Base-by-base conservation (phyloP, 1,140 invertebrate species). In the Apolygus lucorum region DNA sequence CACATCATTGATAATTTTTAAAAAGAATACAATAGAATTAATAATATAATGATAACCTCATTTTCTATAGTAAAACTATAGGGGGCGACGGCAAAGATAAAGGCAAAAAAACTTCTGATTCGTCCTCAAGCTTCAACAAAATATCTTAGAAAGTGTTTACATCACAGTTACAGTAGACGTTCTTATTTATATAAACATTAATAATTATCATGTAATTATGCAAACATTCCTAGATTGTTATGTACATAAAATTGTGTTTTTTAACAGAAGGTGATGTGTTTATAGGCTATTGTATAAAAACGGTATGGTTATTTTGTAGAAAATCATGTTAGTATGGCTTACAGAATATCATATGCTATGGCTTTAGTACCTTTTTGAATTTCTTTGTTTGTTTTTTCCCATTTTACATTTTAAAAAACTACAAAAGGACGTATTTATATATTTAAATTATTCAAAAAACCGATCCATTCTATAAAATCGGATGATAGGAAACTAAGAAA, bases 191-290 rank as follows among this genome's bases (percentile, higher is more conserved):
- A 72, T 59, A 68, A 67, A 71, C 49, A 71, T 68, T 73, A 73
- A 73, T 72, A 69, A 72, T 73, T 72, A 74, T 72, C 70, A 72
- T 72, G 72, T 72, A 71, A 72, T 71, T 71, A 72, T 68, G 69
- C 71, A 68, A 74, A 74, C 73, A 74, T 74, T 74, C 73, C 73
- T 74, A 74, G 71, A 74, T 74, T 72, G 73, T 73, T 74, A 74
- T 74, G 73, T 74, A 74, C 22, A 74, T 68, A 68, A 68, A 65
- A 73, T 70, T 72, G 70, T 74, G 68, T 74, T 72, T 70, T 72
- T 71, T 72, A 72, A 74, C 63, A 67, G 42, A 67, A 68, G 59
- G 26, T 34, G 71, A 74, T 72, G 71, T 72, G 73, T 72, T 74
- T 72, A 69, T 74, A 72, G 69, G 70, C 63, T 74, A 74, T 69